A percentile compares a stretch with the other conserved stretches of the same genome.
phyloP scores from a whole-genome alignment of 2,797 vertebrate genomes.

The Loris lydekkerianus region DNA sequence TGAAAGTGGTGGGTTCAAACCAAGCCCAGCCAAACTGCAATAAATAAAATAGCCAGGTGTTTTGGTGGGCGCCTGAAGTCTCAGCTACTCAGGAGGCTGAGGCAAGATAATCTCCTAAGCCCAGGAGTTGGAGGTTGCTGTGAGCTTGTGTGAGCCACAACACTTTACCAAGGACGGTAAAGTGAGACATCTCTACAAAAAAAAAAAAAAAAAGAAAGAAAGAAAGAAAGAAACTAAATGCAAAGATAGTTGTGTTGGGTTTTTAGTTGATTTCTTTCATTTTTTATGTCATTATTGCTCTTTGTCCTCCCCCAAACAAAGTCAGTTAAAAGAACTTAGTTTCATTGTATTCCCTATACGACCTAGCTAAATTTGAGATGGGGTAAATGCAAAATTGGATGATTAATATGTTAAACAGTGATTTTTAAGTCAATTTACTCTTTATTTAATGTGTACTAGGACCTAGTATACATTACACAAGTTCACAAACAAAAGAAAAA shows the following conservation, averaged over 20 bases:
- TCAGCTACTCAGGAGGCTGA: no score
- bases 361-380: neutral
- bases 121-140: no score
- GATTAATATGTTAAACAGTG: slow-evolving; percentile 24
- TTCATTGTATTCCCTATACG: neutral
- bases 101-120: no score
- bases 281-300: slow-evolving; percentile 38
- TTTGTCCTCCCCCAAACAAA: slow-evolving; percentile 12
- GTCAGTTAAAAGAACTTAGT: neutral
- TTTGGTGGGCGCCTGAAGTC: no score
- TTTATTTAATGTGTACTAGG: neutral
- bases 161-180: no score
- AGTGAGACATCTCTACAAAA: no score
- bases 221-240: neutral
- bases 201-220: no score
- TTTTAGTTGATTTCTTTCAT: neutral
- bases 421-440: neutral
- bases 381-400: neutral
- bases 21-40: no score
- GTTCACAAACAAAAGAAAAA: slow-evolving; percentile 11
- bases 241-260: neutral
- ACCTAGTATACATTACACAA: neutral
- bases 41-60: no score
- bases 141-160: no score
- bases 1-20: no score